A percentile compares a stretch with the other conserved stretches of the same genome.
Evolutionary conservation across 2,797 vertebrate species (phyloP).

Genomic region (Lutjanus campechanus): DNA sequence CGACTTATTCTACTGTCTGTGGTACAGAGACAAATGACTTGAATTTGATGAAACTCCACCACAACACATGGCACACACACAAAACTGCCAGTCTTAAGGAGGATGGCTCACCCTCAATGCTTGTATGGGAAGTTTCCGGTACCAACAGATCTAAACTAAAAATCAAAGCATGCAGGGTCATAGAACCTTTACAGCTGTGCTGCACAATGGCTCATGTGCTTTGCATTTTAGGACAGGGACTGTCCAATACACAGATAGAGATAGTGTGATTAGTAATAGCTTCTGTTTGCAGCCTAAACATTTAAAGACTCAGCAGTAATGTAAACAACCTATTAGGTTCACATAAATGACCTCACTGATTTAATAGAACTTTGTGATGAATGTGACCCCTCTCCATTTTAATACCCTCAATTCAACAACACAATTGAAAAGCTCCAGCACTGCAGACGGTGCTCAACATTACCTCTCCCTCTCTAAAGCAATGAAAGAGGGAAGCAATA

Average conservation of each 20-base stretch:
- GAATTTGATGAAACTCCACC: background rate
- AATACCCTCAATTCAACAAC: slow-evolving; percentile 30
- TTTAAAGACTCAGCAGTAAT: slow-evolving; percentile 1
- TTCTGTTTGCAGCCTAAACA: background rate
- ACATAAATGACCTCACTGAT: slow-evolving; percentile 16
- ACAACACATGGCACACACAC: slow-evolving; percentile 5
- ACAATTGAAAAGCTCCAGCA: slow-evolving; percentile 12
- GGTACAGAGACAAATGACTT: too few relatives aligned
- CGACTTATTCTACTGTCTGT: too few relatives aligned
- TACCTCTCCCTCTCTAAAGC: slow-evolving; percentile 15
- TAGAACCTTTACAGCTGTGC: background rate
- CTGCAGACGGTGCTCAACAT: slow-evolving; percentile 15
- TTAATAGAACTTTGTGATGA: slow-evolving; percentile 3
- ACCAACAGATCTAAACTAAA: background rate
- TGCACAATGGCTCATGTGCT: background rate
- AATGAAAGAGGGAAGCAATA: slow-evolving; percentile 7
- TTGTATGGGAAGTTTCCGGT: background rate
- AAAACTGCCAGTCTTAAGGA: background rate
- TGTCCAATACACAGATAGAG: background rate
- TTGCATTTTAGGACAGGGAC: background rate
- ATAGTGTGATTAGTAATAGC: background rate
- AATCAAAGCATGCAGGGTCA: background rate
- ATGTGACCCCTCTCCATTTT: slow-evolving; percentile 19
- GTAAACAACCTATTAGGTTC: background rate
- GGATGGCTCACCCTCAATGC: background rate